Evolutionary conservation across 2,888 invertebrate genomes (phyloP).

Genomic region (Platynereis dumerilii): DNA sequence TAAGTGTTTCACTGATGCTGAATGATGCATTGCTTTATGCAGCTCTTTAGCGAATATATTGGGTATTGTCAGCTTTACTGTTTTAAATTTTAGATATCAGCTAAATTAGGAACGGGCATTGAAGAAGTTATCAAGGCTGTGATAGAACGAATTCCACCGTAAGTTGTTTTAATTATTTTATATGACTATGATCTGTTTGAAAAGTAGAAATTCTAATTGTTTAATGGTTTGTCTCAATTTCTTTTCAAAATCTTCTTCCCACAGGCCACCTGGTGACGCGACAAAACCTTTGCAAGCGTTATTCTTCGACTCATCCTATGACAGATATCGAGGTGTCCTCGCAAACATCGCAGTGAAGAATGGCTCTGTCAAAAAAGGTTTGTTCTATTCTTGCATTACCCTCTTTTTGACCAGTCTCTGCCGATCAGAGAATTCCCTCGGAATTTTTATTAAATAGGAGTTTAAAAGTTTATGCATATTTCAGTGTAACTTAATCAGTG

Average conservation of each 20-base stretch:
- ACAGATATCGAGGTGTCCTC: conserved; percentile 73
- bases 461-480: too few relatives aligned
- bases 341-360: conserved; percentile 52
- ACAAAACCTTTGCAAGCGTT: conserved; percentile 76
- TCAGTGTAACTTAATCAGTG: too few relatives aligned
- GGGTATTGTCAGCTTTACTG: background rate
- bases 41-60: too few relatives aligned
- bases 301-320: conserved; percentile 93
- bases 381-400: conserved; percentile 5
- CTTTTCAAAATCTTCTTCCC: conserved; percentile 18
- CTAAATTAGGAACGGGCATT: conserved; percentile 88
- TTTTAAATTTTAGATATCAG: too few relatives aligned
- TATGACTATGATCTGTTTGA: background rate
- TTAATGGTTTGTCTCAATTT: conserved; percentile 12
- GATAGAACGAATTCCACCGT: conserved; percentile 78
- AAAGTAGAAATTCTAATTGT: background rate
- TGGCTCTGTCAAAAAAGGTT: conserved; percentile 52
- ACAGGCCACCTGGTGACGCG: conserved; percentile 56
- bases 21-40: too few relatives aligned
- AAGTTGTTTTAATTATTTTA: conserved; percentile 35
- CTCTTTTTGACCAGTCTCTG: too few relatives aligned
- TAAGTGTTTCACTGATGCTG: too few relatives aligned
- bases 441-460: too few relatives aligned
- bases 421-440: too few relatives aligned
- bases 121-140: conserved; percentile 78